A percentile compares a stretch with the other conserved stretches of the same genome.
Conservation (phyloP, 2,888 invertebrate genomes). For the Pterostichus madidus region DNA sequence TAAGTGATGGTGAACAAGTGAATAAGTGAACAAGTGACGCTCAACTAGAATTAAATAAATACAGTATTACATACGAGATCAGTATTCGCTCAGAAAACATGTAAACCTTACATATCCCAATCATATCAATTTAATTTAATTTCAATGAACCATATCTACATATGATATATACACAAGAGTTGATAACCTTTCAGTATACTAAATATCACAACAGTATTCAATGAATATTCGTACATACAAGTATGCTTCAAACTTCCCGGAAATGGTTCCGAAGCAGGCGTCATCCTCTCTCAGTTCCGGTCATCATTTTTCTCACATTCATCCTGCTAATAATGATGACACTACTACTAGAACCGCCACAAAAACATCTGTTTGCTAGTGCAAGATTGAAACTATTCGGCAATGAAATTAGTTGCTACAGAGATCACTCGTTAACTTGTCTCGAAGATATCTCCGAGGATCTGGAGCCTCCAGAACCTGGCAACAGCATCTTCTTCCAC, state of each 20-base stretch:
- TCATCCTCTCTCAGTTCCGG: not conserved
- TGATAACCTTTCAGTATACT: too few relatives aligned
- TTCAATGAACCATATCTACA: too few relatives aligned
- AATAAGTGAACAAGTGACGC: too few relatives aligned
- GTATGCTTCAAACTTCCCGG: not conserved
- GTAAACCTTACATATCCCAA: too few relatives aligned
- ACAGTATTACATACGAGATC: too few relatives aligned
- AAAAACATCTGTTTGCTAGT: slow-evolving; percentile 9
- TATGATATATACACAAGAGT: too few relatives aligned
- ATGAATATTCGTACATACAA: too few relatives aligned
- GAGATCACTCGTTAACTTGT: slow-evolving; percentile 69
- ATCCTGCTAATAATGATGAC: slow-evolving; percentile 14
- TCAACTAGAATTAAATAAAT: too few relatives aligned
- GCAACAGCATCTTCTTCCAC: slow-evolving; percentile 82
- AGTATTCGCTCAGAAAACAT: too few relatives aligned
- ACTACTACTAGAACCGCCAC: not conserved
- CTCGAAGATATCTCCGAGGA: slow-evolving; percentile 74
- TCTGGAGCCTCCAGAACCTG: slow-evolving; percentile 71
- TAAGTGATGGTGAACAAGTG: too few relatives aligned
- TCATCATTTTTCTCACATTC: not conserved
- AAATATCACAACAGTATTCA: too few relatives aligned
- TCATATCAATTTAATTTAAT: too few relatives aligned
- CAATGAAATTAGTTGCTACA: slow-evolving; percentile 72
- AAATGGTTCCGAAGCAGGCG: not conserved
- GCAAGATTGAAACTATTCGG: slow-evolving; percentile 48